Evolutionary conservation across 2,113 vertebrate species (phyloP).

Genomic region (Xenopus laevis): DNA sequence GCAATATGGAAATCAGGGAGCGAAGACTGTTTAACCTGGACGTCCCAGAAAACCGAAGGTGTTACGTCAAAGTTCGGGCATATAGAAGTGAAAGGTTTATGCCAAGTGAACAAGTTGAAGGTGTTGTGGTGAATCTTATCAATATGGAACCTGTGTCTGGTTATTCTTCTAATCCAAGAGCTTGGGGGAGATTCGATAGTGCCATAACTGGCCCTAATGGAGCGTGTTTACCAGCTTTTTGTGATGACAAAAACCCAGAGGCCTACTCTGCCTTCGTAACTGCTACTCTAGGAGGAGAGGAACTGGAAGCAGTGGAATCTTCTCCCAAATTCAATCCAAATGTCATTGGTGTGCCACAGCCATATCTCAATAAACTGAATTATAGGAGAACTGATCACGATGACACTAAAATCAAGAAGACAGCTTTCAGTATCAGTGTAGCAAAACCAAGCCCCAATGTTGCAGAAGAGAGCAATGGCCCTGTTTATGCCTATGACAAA

Average conservation of each 20-base stretch:
- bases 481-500: conserved; percentile 86
- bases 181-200: conserved; percentile 95
- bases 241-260: conserved; percentile 79
- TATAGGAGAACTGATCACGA: conserved; percentile 88
- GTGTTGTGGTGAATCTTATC: conserved; percentile 87
- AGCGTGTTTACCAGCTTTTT: conserved; percentile 92
- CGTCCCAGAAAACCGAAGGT: conserved; percentile 89
- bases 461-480: conserved; percentile 85
- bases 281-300: conserved; percentile 90
- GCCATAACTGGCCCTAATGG: conserved; percentile 85
- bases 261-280: conserved; percentile 87
- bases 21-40: conserved; percentile 93
- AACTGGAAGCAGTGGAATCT: conserved; percentile 85
- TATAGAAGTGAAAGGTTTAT: conserved; percentile 90
- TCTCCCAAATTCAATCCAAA: conserved; percentile 85
- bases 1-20: conserved; percentile 97
- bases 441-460: conserved; percentile 84
- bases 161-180: conserved; percentile 86
- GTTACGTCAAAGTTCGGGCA: conserved; percentile 87
- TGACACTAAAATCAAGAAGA: conserved; percentile 82
- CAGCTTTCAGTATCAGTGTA: conserved; percentile 87
- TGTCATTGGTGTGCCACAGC: conserved; percentile 85
- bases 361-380: conserved; percentile 84
- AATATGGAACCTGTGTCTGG: conserved; percentile 88
- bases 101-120: conserved; percentile 87